Evolutionary conservation across 2,888 invertebrate genomes (phyloP).

Genomic region (Tipula helvola): DNA sequence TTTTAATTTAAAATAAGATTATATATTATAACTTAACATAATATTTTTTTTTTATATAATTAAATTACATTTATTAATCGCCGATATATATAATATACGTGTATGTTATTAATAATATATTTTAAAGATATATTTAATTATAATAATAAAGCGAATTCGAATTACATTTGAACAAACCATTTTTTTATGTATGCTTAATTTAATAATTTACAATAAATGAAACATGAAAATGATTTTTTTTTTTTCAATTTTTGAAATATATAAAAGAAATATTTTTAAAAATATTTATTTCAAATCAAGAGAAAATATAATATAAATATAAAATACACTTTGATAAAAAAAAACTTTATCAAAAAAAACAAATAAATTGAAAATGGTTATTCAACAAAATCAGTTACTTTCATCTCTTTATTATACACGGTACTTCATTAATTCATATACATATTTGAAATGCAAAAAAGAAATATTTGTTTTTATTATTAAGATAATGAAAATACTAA

Average conservation of each 20-base stretch:
- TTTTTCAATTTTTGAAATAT: not conserved
- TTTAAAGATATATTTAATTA: not conserved
- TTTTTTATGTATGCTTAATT: not conserved
- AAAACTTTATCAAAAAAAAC: not conserved
- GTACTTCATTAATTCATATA: not conserved
- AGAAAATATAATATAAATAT: not conserved
- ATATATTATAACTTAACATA: not conserved
- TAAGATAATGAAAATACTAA: not conserved
- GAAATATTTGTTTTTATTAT: not conserved
- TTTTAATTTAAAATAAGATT: not conserved
- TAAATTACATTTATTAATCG: not conserved
- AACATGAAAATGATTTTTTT: not conserved
- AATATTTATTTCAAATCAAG: not conserved
- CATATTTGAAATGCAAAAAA: not conserved
- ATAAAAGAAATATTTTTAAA: not conserved
- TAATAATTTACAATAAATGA: not conserved
- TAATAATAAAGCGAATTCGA: not conserved
- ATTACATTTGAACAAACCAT: not conserved
- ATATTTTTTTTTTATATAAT: not conserved
- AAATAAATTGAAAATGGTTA: not conserved
- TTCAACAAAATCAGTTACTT: not conserved
- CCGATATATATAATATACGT: not conserved
- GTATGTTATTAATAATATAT: not conserved
- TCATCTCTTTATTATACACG: not conserved
- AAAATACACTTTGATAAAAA: not conserved